Evolutionary conservation across 2,797 vertebrate species (phyloP), one percentile per base, ranked within the genome.

Genomic region (Hyperoplus lanceolatus): DNA sequence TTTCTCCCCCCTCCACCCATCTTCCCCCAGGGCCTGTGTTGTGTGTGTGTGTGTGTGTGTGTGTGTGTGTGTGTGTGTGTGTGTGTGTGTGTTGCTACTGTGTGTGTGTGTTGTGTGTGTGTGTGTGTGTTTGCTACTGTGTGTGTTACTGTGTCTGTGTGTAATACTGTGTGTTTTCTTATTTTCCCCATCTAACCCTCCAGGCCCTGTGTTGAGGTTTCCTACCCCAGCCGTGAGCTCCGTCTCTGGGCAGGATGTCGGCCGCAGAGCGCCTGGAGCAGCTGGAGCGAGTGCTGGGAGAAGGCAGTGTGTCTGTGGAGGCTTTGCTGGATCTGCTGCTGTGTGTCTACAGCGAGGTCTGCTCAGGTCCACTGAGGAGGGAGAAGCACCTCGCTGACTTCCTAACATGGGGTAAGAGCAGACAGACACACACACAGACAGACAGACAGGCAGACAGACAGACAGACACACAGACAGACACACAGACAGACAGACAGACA

Each of bases 331-430:
- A 99, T 94, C 95, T 98, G 81, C 95, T 99, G 70, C 89, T 98
- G 72, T 97, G 97, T 86, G 91, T 99, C 66, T 96, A 93, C 92
- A 94, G 96, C 21, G 98, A 99, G 90, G 96, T 95, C 94, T 95
- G 94, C 92, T 95, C 94, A 78, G 95, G 95, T 61, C 95, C 97
- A 0, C 93, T 99, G 73, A 96, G 95, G 90, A 95, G 97, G 71
- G 98, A 99, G 94, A 97, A 97, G 90, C 97, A 98, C 77, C 95
- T 99, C 92, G 93, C 93, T n/a, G 97, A 99, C 90, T 99, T 99
- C 93, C 96, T 99, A 93, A 94, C 97, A 74, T 98, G 97, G 97
- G 98, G 98, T 99, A 76, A 88, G 92, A 56, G 3, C 8, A 21
- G 10, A n/a, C 15, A 53, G 16, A 53, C 16, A 53, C 16, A 50